These are phyloP conservation scores for Salvelinus namaycush DNA, from an alignment of 2,113 vertebrate genomes.

Conservation along the genomic window DNA sequence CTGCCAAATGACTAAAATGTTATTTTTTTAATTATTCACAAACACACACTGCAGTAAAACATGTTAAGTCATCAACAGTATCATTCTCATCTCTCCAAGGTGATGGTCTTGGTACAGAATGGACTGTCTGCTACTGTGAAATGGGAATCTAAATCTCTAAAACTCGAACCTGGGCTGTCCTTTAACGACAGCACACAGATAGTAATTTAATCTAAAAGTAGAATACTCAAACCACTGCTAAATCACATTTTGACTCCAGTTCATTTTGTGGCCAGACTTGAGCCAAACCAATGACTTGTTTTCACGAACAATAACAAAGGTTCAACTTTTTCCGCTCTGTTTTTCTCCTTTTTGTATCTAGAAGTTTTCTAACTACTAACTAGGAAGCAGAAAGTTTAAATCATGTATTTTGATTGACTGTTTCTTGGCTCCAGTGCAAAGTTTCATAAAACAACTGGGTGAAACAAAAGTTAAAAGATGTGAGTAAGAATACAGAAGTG, in stretches of 20 bases:
- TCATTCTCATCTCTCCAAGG: too few relatives aligned
- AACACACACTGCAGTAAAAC: not conserved
- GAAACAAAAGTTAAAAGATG: too few relatives aligned
- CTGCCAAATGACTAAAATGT: too few relatives aligned
- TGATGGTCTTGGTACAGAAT: not conserved
- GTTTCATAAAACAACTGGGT: too few relatives aligned
- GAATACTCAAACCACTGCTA: constrained; percentile 31
- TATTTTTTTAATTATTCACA: not conserved
- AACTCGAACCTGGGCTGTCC: not conserved
- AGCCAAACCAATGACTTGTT: constrained; percentile 34
- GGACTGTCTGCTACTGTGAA: not conserved
- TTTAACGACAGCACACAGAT: constrained; percentile 29
- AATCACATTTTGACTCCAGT: constrained; percentile 20
- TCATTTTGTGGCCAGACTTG: constrained; percentile 22
- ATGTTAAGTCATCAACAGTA: too few relatives aligned
- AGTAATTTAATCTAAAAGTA: constrained; percentile 47
- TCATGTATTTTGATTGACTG: too few relatives aligned
- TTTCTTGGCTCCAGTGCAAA: too few relatives aligned
- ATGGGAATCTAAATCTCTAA: not conserved
- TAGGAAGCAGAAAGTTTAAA: not conserved
- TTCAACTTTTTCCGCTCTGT: not conserved
- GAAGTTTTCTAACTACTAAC: not conserved
- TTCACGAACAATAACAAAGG: constrained; percentile 40
- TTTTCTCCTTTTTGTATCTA: constrained; percentile 20
- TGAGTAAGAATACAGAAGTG: too few relatives aligned